Evolutionary conservation across 2,888 invertebrate genomes (phyloP).

Genomic region (Lepidonotus clava): DNA sequence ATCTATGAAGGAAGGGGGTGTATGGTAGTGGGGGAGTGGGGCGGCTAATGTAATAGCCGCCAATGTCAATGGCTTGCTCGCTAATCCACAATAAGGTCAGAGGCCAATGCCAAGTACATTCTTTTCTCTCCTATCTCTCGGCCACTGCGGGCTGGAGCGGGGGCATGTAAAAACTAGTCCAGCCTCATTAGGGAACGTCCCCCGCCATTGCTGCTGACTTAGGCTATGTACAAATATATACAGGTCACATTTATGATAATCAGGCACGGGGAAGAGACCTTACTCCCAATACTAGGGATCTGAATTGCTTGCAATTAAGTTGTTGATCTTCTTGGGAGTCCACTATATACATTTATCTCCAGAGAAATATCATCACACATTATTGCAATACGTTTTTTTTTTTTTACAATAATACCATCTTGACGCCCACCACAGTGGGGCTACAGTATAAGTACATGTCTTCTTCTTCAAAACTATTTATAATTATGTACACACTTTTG

Average conservation of each 20-base stretch:
- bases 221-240: conserved; percentile 37
- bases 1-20: background rate
- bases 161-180: too few relatives aligned
- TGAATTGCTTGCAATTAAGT: too few relatives aligned
- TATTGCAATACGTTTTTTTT: too few relatives aligned
- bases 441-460: too few relatives aligned
- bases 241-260: background rate
- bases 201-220: background rate
- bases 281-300: too few relatives aligned
- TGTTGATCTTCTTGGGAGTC: too few relatives aligned
- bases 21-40: background rate
- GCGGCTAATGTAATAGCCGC: background rate
- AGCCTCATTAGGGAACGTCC: background rate
- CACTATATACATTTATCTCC: too few relatives aligned
- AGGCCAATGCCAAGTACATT: background rate
- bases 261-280: background rate
- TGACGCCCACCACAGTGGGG: too few relatives aligned
- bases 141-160: background rate
- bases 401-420: too few relatives aligned
- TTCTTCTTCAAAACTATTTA: too few relatives aligned
- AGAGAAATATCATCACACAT: too few relatives aligned
- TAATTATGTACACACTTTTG: too few relatives aligned
- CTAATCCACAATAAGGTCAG: background rate
- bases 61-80: background rate
- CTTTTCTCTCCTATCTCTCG: background rate